These are phyloP conservation scores for Vannuccia rotundouncinata DNA, from an alignment of 2,888 invertebrate species.

Conservation along the genomic window DNA sequence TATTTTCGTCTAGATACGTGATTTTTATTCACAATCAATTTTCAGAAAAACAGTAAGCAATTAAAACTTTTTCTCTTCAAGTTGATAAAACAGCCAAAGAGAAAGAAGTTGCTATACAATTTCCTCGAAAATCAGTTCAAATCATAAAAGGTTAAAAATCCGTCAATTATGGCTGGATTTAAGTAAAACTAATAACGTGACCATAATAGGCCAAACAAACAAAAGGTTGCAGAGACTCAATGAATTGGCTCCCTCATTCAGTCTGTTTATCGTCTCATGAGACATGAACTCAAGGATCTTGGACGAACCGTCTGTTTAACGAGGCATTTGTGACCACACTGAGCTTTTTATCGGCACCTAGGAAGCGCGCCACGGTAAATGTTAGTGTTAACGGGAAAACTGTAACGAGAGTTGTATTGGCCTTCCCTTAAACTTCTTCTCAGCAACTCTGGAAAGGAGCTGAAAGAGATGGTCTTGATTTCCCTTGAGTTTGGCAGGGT, in stretches of 20 bases:
- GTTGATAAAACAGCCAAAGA: too few species aligned
- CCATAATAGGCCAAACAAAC: slow-evolving; percentile 12
- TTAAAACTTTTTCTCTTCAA: too few species aligned
- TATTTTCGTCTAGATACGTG: too few species aligned
- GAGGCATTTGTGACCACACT: slow-evolving; percentile 11
- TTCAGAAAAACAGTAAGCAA: too few species aligned
- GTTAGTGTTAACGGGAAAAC: slow-evolving; percentile 21
- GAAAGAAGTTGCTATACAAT: too few species aligned
- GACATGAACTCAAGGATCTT: slow-evolving; percentile 1
- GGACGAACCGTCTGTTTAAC: slow-evolving; percentile 10
- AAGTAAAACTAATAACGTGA: not conserved
- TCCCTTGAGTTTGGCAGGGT: not conserved
- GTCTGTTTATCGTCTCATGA: not conserved
- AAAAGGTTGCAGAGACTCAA: not conserved
- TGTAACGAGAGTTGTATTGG: not conserved
- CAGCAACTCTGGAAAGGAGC: not conserved
- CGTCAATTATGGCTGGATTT: slow-evolving; percentile 10
- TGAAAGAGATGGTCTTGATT: not conserved
- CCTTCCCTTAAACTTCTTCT: not conserved
- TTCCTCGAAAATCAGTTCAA: not conserved
- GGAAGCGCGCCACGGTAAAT: slow-evolving; percentile 16
- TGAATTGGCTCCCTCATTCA: not conserved
- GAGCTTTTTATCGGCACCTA: not conserved
- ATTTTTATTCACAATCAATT: too few species aligned
- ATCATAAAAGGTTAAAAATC: not conserved